Evolutionary conservation across 2,113 vertebrate genomes (phyloP).

Genomic region (Falco punctatus): DNA sequence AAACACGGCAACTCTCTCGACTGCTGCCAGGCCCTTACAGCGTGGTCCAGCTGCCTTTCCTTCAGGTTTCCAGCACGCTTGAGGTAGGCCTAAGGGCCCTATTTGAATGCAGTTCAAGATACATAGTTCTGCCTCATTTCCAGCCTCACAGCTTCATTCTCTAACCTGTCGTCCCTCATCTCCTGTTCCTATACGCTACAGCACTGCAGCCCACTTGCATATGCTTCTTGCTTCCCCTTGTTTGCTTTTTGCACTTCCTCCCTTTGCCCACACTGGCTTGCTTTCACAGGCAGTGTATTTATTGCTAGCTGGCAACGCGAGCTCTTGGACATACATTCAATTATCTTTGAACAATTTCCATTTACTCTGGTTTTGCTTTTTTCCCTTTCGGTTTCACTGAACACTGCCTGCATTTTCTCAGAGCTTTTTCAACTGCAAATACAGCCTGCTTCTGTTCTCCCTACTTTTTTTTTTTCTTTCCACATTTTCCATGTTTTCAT

Average conservation of each 20-base stretch:
- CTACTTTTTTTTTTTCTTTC: not conserved
- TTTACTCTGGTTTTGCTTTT: slow-evolving; percentile 55
- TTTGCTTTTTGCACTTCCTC: slow-evolving; percentile 50
- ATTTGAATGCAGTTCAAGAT: slow-evolving; percentile 22
- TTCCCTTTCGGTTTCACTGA: slow-evolving; percentile 54
- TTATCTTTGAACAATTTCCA: slow-evolving; percentile 72
- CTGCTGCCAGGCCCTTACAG: not conserved
- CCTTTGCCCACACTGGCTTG: slow-evolving; percentile 11
- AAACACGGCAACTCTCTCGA: not conserved
- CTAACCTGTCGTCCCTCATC: not conserved
- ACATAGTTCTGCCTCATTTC: slow-evolving; percentile 28
- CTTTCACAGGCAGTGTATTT: slow-evolving; percentile 46
- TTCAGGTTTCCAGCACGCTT: not conserved
- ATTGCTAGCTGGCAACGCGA: slow-evolving; percentile 55
- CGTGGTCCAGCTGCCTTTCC: not conserved
- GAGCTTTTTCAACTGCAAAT: slow-evolving; percentile 20
- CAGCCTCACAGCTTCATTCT: slow-evolving; percentile 23
- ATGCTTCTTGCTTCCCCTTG: slow-evolving; percentile 38
- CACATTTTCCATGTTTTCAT: slow-evolving; percentile 7
- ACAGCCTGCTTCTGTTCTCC: not conserved
- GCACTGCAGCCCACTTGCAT: slow-evolving; percentile 36
- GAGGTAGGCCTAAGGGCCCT: not conserved
- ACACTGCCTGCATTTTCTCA: slow-evolving; percentile 40
- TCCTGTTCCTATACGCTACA: not conserved
- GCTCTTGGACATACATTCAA: slow-evolving; percentile 67